These are phyloP conservation scores for Dasysyrphus tricinctus DNA, from an alignment of 2,888 invertebrate species.

Conservation along the genomic window DNA sequence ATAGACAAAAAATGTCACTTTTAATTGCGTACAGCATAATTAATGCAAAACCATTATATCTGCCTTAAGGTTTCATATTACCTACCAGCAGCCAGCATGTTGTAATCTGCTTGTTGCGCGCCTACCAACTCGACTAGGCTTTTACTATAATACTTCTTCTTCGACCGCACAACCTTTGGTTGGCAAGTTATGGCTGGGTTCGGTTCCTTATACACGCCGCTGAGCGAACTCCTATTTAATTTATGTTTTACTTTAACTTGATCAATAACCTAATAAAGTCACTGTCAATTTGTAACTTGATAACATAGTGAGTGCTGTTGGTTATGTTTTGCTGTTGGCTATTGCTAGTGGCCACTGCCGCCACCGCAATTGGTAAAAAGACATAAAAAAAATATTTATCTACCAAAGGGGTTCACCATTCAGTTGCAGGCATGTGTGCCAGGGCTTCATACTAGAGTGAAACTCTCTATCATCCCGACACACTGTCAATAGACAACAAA, in stretches of 20 bases:
- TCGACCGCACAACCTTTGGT: constrained; percentile 48
- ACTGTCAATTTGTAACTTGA: constrained; percentile 65
- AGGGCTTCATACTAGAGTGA: background rate
- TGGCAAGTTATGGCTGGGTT: constrained; percentile 30
- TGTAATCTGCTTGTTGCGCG: constrained; percentile 19
- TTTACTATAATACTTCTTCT: constrained; percentile 1
- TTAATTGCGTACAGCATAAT: constrained; percentile 59
- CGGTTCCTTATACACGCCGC: constrained; percentile 9
- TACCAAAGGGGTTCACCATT: constrained; percentile 10
- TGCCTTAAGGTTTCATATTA: constrained; percentile 50
- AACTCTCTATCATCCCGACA: constrained; percentile 35
- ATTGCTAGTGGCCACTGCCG: constrained; percentile 8
- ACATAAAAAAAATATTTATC: background rate
- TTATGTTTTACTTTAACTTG: constrained; percentile 27
- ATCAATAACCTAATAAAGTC: constrained; percentile 65
- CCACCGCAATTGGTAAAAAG: constrained; percentile 25
- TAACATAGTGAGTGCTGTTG: constrained; percentile 41
- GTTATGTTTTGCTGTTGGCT: constrained; percentile 1
- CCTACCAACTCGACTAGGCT: constrained; percentile 16
- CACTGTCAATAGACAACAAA: constrained; percentile 25
- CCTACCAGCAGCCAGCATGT: constrained; percentile 9
- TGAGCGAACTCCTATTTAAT: constrained; percentile 13
- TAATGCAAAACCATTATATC: constrained; percentile 45
- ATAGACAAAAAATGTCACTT: constrained; percentile 47
- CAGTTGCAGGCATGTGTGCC: background rate